Evolutionary conservation across 2,113 vertebrate species (phyloP).

Genomic region (Clinocottus analis): DNA sequence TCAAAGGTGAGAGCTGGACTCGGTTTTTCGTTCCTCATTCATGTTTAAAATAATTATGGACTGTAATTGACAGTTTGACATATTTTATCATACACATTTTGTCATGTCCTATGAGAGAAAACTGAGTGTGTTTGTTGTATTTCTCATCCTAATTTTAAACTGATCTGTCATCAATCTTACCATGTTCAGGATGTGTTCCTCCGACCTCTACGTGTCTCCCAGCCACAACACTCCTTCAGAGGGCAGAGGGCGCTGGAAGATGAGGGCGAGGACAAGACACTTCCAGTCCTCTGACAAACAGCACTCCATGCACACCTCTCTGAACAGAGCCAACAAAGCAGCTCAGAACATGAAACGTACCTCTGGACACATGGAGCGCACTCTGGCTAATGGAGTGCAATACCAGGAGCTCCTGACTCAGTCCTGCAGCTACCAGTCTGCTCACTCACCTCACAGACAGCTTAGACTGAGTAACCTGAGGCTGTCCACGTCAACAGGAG

Average conservation of each 20-base stretch:
- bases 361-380: constrained; percentile 83
- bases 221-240: constrained; percentile 30
- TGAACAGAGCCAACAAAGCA: constrained; percentile 81
- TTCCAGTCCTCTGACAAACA: constrained; percentile 54
- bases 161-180: not conserved
- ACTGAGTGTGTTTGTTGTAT: not conserved
- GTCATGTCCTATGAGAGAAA: not conserved
- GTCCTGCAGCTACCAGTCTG: constrained; percentile 84
- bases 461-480: not conserved
- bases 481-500: not conserved
- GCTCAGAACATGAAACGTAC: constrained; percentile 80
- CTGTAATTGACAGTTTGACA: not conserved
- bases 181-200: constrained; percentile 80
- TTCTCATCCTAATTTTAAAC: not conserved
- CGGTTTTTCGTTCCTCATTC: too few species aligned
- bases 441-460: not conserved
- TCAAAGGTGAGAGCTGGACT: too few species aligned
- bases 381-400: constrained; percentile 80
- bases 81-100: not conserved
- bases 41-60: too few species aligned
- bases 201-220: constrained; percentile 26
- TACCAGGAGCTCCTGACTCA: constrained; percentile 67
- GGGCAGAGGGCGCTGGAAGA: constrained; percentile 24
- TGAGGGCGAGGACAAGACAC: constrained; percentile 1
- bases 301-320: constrained; percentile 71